phyloP scores from a whole-genome alignment of 2,113 vertebrate species.

The Petromus typicus region DNA sequence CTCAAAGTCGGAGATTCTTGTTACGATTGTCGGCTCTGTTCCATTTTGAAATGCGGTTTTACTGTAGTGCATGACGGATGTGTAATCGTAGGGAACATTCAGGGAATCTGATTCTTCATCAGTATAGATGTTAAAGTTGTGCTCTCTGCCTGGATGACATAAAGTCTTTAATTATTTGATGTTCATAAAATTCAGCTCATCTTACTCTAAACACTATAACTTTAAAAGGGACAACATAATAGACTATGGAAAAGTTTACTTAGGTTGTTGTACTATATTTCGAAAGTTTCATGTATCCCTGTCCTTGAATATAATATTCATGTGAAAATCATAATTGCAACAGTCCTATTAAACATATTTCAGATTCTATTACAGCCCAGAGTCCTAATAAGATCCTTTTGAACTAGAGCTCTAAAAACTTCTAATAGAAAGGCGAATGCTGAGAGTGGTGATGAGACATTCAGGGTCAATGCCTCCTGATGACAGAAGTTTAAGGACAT shows the following conservation, averaged over 20 bases:
- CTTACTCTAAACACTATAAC: neutral
- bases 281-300: neutral
- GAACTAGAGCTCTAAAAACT: neutral
- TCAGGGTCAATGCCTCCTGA: no score
- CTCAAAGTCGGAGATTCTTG: constrained; percentile 92
- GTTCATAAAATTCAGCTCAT: neutral
- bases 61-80: constrained; percentile 95
- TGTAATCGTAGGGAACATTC: constrained; percentile 94
- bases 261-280: neutral
- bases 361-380: neutral
- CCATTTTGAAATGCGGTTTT: constrained; percentile 91
- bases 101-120: constrained; percentile 87
- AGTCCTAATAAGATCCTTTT: neutral
- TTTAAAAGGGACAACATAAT: neutral
- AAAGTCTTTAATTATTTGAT: constrained; percentile 18
- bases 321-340: neutral
- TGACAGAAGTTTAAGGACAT: accelerated
- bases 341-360: neutral
- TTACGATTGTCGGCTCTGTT: constrained; percentile 92
- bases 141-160: constrained; percentile 86
- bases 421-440: neutral
- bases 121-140: constrained; percentile 90
- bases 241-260: neutral
- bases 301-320: neutral
- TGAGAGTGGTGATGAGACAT: neutral